Base-by-base conservation (phyloP, 2,113 vertebrate species). In the Trochalopteron elliotii region DNA sequence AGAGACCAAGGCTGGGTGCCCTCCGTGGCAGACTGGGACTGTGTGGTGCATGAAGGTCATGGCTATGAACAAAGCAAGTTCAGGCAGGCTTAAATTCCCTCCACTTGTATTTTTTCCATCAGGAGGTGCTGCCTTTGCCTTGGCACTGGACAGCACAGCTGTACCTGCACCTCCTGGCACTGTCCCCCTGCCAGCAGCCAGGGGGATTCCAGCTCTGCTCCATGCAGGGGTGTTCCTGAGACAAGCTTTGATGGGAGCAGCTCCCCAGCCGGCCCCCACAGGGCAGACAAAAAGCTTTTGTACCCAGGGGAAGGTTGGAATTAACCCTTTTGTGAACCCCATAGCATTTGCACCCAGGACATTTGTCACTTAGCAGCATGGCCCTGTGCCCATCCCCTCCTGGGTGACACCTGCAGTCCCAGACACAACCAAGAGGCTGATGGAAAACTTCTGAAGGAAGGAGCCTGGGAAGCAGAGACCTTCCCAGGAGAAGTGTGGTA, bases 261-360 rank as follows among this genome's bases (percentile, higher is more conserved):
- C 7, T 64, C 65, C 75, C 75, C 53, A 79, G 78, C 37, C 7
- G 31, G 30, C 7, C 61, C 78, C 61, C 53, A 53, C 44, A 20
- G 3, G 5, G n/a, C 1, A 56, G 40, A 96, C 86, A 92, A 93
- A 95, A 92, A 77, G 42, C 59, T 93, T 92, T 89, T 90, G 68
- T 92, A 25, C 19, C 67, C 30, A 74, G 37, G 17, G 21, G 47
- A 64, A 76, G 68, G 50, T 83, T 0, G 0, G 63, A 22, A 69
- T 93, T 55, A 90, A 90, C 79, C 42, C 59, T 87, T 90, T 67
- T 87, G 55, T 80, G 14, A 80, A 28, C 55, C 35, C 75, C 21
- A 30, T 2, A 28, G n/a, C 23, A 15, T 0, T 8, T 6, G 33
- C 27, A 33, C 25, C 31, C 75, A 47, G 94, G 75, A 59, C 31